Evolutionary conservation across 2,113 vertebrate genomes (phyloP).

Genomic region (Propithecus coquereli): DNA sequence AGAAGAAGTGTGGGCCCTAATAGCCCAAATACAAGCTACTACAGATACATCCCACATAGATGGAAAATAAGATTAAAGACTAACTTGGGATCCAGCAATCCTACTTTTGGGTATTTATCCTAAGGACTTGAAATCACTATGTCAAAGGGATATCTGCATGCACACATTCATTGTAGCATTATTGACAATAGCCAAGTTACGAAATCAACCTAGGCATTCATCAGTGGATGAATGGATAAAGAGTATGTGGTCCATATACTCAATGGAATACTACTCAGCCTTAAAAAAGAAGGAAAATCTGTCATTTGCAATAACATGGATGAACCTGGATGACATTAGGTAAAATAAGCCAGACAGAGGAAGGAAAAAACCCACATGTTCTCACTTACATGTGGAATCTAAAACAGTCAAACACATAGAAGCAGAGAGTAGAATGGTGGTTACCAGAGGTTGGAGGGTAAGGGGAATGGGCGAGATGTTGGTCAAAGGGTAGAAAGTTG

Average conservation of each 20-base stretch:
- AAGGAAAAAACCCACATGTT: background rate
- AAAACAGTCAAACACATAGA: background rate
- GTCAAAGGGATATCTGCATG: background rate
- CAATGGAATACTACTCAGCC: background rate
- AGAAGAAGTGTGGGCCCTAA: background rate
- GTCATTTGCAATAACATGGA: background rate
- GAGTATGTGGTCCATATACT: background rate
- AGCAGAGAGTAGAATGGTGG: background rate
- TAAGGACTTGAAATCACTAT: background rate
- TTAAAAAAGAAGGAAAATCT: background rate
- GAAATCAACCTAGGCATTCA: background rate
- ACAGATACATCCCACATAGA: background rate
- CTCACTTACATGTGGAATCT: background rate
- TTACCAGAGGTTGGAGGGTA: background rate
- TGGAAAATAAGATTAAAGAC: constrained; percentile 17
- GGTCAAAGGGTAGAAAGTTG: background rate
- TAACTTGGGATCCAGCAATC: background rate
- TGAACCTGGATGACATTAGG: background rate
- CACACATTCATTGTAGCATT: background rate
- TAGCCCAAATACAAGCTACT: background rate
- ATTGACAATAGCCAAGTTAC: background rate
- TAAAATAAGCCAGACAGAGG: background rate
- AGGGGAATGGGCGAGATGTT: background rate
- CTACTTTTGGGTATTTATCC: background rate
- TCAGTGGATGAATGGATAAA: background rate